A percentile compares a stretch with the other conserved stretches of the same genome.
These are phyloP conservation scores for Platyscapa corneri DNA, from an alignment of 1,140 invertebrate species.

Conservation along the genomic window DNA sequence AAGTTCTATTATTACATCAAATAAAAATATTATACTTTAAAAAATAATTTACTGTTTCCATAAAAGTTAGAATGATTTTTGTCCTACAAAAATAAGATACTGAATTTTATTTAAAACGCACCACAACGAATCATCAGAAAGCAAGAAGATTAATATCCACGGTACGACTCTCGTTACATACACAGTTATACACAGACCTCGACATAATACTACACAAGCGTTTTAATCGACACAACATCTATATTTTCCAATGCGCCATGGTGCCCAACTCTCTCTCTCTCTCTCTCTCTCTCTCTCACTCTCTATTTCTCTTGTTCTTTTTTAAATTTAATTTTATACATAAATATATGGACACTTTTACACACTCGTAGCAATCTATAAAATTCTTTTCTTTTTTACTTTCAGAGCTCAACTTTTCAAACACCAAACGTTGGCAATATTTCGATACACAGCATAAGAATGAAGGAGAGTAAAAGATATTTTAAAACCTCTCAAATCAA, in stretches of 20 bases:
- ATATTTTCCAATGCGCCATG: not conserved
- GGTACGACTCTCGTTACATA: not conserved
- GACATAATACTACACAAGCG: conserved; percentile 23
- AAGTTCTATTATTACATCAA: not conserved
- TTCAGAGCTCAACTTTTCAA: not conserved
- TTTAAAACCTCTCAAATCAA: conserved; percentile 7
- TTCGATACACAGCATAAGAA: not conserved
- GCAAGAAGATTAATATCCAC: not conserved
- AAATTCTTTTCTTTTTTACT: not conserved
- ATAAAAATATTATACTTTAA: not conserved
- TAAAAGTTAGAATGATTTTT: not conserved
- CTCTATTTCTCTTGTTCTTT: conserved; percentile 43
- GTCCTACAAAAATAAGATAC: not conserved
- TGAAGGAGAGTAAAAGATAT: not conserved
- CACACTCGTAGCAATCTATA: conserved; percentile 13
- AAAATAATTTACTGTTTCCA: not conserved
- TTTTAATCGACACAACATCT: conserved; percentile 22
- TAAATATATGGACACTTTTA: conserved; percentile 58
- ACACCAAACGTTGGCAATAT: not conserved
- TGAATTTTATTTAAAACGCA: not conserved
- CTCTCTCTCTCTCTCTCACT: not conserved
- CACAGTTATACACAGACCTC: not conserved
- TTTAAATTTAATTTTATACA: conserved; percentile 57
- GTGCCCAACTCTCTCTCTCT: not conserved
- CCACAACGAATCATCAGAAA: not conserved